Conservation (phyloP, 2,888 invertebrate genomes). For the Torymus tubicola region DNA sequence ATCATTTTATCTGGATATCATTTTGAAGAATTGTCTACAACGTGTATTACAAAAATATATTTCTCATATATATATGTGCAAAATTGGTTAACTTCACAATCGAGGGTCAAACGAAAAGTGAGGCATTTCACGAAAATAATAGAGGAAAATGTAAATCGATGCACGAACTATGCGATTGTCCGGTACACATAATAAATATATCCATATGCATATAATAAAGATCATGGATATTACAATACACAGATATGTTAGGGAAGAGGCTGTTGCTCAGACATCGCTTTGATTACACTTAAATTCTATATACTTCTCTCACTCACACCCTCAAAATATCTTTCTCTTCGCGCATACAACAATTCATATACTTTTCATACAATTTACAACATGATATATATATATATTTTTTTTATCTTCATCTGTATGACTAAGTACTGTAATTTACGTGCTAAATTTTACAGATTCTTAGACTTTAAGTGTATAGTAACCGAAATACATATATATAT, state of each 20-base stretch:
- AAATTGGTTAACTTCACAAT: not conserved
- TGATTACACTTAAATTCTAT: slow-evolving; percentile 39
- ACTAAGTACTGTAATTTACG: slow-evolving; percentile 33
- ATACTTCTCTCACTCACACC: slow-evolving; percentile 3
- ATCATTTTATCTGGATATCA: too few species aligned
- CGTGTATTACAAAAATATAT: slow-evolving; percentile 22
- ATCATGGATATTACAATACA: slow-evolving; percentile 64
- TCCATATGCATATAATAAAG: slow-evolving; percentile 33
- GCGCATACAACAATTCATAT: not conserved
- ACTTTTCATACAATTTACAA: slow-evolving; percentile 30
- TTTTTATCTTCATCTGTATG: slow-evolving; percentile 14
- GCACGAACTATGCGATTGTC: slow-evolving; percentile 41
- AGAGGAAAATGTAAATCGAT: slow-evolving; percentile 8
- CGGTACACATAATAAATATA: slow-evolving; percentile 38
- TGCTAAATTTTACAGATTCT: slow-evolving; percentile 39
- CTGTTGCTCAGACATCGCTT: slow-evolving; percentile 62
- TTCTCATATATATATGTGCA: not conserved
- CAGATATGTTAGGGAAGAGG: slow-evolving; percentile 69
- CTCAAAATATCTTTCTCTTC: slow-evolving; percentile 32
- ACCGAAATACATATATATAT: slow-evolving; percentile 46
- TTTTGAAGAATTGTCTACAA: too few species aligned
- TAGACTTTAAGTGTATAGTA: slow-evolving; percentile 36
- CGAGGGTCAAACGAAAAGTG: slow-evolving; percentile 3
- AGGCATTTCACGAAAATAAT: not conserved
- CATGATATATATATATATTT: slow-evolving; percentile 8